A percentile compares a stretch with the other conserved stretches of the same genome.
phyloP scores from a whole-genome alignment of 2,113 vertebrate species.

The Ciconia maguari region DNA sequence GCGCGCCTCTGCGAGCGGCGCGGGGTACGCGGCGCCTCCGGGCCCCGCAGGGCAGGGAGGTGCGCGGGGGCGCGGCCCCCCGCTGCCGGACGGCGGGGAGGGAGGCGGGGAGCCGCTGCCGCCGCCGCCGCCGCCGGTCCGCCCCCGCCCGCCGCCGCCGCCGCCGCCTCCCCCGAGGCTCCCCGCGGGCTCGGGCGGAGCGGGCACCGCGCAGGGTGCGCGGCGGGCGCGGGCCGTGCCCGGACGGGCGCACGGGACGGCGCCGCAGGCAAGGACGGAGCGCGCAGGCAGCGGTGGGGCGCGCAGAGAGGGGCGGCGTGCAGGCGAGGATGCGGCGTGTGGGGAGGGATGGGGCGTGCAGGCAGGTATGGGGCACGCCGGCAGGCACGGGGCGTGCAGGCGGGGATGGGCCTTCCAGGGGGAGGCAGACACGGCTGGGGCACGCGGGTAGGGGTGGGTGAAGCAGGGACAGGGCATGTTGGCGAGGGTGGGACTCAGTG shows the following conservation, averaged over 20 bases:
- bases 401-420: not conserved
- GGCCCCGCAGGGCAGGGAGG: slow-evolving; percentile 41
- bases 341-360: too few relatives aligned
- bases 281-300: not conserved
- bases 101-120: slow-evolving; percentile 26
- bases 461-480: accelerated
- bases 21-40: slow-evolving; percentile 3
- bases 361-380: too few relatives aligned
- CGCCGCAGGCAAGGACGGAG: too few relatives aligned
- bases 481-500: not conserved
- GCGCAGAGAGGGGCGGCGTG: not conserved
- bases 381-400: not conserved
- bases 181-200: not conserved
- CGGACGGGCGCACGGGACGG: not conserved
- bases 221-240: not conserved
- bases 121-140: not conserved
- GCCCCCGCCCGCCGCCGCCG: not conserved
- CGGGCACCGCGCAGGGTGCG: not conserved
- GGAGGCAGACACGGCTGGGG: too few relatives aligned
- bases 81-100: not conserved
- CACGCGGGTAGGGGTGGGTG: not conserved
- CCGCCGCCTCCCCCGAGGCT: not conserved
- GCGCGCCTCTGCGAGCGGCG: not conserved
- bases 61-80: slow-evolving; percentile 51
- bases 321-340: not conserved